A percentile compares a stretch with the other conserved stretches of the same genome.
These are phyloP conservation scores for Ormyrus nitidulus DNA, from an alignment of 2,888 invertebrate genomes.

Conservation along the genomic window DNA sequence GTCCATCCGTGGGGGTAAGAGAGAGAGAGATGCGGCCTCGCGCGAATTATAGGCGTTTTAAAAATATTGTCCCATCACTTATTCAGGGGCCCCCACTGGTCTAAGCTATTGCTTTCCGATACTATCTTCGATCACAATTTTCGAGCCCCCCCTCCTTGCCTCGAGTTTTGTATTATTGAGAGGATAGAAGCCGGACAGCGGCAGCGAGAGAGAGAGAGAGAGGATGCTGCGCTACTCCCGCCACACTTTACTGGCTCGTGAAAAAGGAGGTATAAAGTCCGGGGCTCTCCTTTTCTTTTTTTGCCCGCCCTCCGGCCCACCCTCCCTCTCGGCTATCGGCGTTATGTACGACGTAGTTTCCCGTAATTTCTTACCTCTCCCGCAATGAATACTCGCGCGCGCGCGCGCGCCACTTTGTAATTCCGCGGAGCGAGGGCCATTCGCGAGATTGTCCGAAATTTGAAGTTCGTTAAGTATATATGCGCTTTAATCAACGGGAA, in stretches of 20 bases:
- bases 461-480: no score
- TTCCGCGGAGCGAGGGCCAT: not conserved
- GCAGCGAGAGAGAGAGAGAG: not conserved
- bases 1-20: conserved; percentile 61
- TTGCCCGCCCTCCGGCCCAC: not conserved
- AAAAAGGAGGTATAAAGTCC: conserved; percentile 44
- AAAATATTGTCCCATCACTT: conserved; percentile 75
- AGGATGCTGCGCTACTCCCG: not conserved
- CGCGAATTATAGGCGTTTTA: conserved; percentile 76
- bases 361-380: conserved; percentile 25
- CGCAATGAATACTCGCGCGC: conserved; percentile 26
- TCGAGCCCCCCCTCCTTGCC: conserved; percentile 60
- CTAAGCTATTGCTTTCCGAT: conserved; percentile 75
- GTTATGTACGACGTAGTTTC: conserved; percentile 36
- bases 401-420: not conserved
- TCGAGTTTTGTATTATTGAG: conserved; percentile 54
- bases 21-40: conserved; percentile 53
- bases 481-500: no score
- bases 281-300: conserved; percentile 11
- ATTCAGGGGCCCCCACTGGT: conserved; percentile 67
- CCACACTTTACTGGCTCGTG: conserved; percentile 41
- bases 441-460: no score
- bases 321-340: not conserved
- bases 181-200: conserved; percentile 4
- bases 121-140: conserved; percentile 73